Evolutionary conservation across 1,140 invertebrate genomes (phyloP), one percentile per base, ranked within the genome.

Genomic region (Antheraea mylitta): DNA sequence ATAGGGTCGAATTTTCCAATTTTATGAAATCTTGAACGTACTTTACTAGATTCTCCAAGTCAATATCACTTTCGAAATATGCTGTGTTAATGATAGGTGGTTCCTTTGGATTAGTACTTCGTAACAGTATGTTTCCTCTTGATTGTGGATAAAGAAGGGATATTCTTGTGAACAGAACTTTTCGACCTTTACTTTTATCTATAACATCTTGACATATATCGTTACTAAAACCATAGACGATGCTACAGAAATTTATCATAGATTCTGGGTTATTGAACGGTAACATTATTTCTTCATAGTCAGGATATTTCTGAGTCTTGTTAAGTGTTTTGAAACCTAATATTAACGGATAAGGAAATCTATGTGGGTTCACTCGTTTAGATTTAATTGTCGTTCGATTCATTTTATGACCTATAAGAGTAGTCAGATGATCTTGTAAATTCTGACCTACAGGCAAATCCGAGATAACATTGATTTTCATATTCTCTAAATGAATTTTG

Each of bases 371-470:
- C 22, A 7, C 19, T 30, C 18, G 36, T 36, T 30, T 59, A 8
- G 48, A 18, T 13, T 18, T n/a, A 13, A 22, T 13, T 3, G 6
- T 13, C 16, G n/a, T 13, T 58, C 58, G 16, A 18, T n/a, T 36
- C 65, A 36, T 67, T 58, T 8, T 58, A 36, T 67, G 65, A 30
- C 58, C 3, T n/a, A 58, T 11, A 0, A 36, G 8, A 58, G 36
- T 36, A 9, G 5, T 16, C 9, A n/a, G 11, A 36, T 67, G 65
- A 16, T 67, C 65, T 37, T 67, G 65, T 11, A 58, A 16, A 13
- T 58, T 67, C 22, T 67, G 13, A 13, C 65, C 65, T 18, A 67
- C 65, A 11, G 65, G 65, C n/a, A 67, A 58, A 36, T 67, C 18
- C 11, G 53, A 58, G 6, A 67, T 58, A 0, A 67, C 65, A 5